A percentile compares a stretch with the other conserved stretches of the same genome.
Evolutionary conservation across 2,113 vertebrate genomes (phyloP).

Genomic region (Bucco capensis): DNA sequence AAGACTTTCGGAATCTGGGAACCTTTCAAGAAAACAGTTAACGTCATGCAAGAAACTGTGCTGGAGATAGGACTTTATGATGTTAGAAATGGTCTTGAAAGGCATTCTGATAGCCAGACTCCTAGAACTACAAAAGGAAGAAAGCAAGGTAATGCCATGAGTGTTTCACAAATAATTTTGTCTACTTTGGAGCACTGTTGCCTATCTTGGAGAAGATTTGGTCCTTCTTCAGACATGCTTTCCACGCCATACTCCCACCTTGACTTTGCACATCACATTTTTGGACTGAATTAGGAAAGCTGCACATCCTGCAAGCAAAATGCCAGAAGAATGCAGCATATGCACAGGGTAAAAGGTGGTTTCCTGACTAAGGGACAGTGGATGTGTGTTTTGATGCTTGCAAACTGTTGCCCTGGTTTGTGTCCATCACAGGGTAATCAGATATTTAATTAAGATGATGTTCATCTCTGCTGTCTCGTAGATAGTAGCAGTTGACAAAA

Average conservation of each 20-base stretch:
- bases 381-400: background rate
- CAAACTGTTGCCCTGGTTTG: background rate
- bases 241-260: accelerated
- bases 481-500: background rate
- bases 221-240: background rate
- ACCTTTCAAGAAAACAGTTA: background rate
- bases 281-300: background rate
- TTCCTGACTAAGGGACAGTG: background rate
- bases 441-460: background rate
- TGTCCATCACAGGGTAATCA: background rate
- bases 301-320: background rate
- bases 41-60: background rate
- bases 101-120: background rate
- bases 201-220: background rate
- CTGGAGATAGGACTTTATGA: background rate
- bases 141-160: background rate
- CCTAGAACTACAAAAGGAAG: background rate
- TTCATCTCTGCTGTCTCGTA: background rate
- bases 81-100: background rate
- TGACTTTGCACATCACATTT: background rate
- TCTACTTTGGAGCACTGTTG: background rate
- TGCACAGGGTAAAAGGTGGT: accelerated
- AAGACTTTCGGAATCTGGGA: background rate
- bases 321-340: background rate
- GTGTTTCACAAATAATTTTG: background rate